Evolutionary conservation across 1,140 invertebrate genomes (phyloP).

Genomic region (Belonocnema kinseyi): DNA sequence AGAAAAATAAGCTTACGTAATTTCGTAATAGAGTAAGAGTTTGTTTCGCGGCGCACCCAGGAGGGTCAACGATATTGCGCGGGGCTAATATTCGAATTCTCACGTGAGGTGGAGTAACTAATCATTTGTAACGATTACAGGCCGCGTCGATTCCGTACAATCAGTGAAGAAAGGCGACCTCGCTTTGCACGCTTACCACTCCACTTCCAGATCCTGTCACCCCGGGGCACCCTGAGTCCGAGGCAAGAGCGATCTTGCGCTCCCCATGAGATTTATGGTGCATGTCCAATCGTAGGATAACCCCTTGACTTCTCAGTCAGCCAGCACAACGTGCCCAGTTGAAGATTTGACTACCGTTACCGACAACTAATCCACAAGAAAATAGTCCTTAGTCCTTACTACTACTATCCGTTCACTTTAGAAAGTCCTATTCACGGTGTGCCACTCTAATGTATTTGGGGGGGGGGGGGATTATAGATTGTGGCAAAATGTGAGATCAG

Average conservation of each 20-base stretch:
- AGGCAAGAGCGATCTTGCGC: conserved; percentile 54
- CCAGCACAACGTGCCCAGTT: conserved; percentile 49
- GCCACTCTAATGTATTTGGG: no score
- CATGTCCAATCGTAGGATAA: conserved; percentile 66
- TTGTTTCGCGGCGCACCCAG: conserved; percentile 35
- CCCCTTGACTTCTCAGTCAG: conserved; percentile 69
- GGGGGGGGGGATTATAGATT: no score
- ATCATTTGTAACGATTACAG: conserved; percentile 62
- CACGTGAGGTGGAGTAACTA: conserved; percentile 65
- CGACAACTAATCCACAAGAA: conserved; percentile 33
- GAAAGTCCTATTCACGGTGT: no score
- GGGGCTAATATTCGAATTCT: conserved; percentile 62
- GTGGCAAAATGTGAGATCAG: no score
- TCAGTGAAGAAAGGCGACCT: conserved; percentile 48
- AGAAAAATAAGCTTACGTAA: no score
- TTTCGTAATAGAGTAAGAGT: no score
- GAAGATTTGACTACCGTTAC: conserved; percentile 56
- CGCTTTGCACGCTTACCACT: conserved; percentile 50
- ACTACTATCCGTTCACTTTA: no score
- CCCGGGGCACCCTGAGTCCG: conserved; percentile 46
- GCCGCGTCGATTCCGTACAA: conserved; percentile 41
- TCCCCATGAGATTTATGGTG: conserved; percentile 65
- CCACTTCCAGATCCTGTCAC: conserved; percentile 58
- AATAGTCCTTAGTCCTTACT: background rate
- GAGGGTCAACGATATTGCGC: conserved; percentile 52